Conservation (phyloP, 1,140 invertebrate genomes). For the Agrypnia vestita region DNA sequence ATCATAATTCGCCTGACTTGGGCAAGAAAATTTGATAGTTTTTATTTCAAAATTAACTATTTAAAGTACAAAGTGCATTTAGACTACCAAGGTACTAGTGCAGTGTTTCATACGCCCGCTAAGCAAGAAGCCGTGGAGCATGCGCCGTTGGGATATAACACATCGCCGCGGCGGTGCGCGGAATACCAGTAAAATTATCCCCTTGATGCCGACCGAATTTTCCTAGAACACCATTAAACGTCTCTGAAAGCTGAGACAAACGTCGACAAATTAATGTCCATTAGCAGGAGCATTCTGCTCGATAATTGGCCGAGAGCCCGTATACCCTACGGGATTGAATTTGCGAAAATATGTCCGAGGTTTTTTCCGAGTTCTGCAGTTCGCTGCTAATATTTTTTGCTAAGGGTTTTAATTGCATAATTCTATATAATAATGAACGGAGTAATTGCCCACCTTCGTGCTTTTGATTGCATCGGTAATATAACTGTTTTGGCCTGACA, state of each 20-base stretch:
- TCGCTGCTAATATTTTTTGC: slow-evolving; percentile 25
- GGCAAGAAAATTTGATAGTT: too few species aligned
- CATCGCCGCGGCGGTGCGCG: slow-evolving; percentile 27
- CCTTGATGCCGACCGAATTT: slow-evolving; percentile 41
- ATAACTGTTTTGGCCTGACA: neutral
- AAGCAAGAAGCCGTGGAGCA: too few species aligned
- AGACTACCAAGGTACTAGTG: too few species aligned
- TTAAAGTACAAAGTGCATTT: too few species aligned
- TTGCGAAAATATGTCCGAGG: slow-evolving; percentile 53
- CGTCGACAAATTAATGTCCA: slow-evolving; percentile 60
- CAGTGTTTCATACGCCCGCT: too few species aligned
- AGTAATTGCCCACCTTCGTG: slow-evolving; percentile 44
- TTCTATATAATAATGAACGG: slow-evolving; percentile 42
- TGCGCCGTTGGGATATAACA: neutral
- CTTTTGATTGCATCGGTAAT: slow-evolving; percentile 37
- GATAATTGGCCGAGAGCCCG: slow-evolving; percentile 53
- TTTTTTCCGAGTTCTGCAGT: slow-evolving; percentile 34
- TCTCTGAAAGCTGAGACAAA: slow-evolving; percentile 54
- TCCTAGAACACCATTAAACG: slow-evolving; percentile 57
- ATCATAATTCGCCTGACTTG: too few species aligned
- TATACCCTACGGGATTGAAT: slow-evolving; percentile 58
- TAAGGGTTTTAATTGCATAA: slow-evolving; percentile 42
- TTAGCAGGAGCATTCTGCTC: slow-evolving; percentile 41
- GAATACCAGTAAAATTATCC: slow-evolving; percentile 56
- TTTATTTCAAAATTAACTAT: too few species aligned